Evolutionary conservation across 2,113 vertebrate genomes (phyloP), one percentile per base, ranked within the genome.

Genomic region (Epinephelus moara): DNA sequence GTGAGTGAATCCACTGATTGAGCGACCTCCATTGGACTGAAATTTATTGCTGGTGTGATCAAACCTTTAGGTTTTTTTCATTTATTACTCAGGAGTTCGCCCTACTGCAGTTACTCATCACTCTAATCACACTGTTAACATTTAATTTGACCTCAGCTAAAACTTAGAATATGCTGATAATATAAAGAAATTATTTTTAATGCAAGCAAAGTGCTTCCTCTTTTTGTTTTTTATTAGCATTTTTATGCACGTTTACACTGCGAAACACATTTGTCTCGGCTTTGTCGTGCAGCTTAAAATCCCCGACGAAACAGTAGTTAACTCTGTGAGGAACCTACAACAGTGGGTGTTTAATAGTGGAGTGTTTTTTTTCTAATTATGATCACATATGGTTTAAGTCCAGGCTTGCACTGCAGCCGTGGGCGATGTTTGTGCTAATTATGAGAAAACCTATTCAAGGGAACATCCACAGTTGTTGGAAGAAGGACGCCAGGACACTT

Each of bases 401-500:
- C 27, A 3, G 78, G 45, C 50, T 68, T 57, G 55, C 42, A 9
- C 19, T 27, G 59, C 4, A 69, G 77, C 81, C 23, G 9, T 33
- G 55, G 70, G 80, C 11, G 7, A 49, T 45, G 68, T 70, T 70
- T 70, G 45, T 12, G 30, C 57, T 79, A 81, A 74, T 87, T 88
- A 85, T 62, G 50, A 77, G 40, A 33, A 59, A 66, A 37, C 50
- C 53, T 77, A 71, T 90, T 85, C 61, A 73, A 71, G 55, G 61
- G n/a, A 73, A 45, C 45, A 49, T 21, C 53, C 40, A 21, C 47
- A 61, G 57, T 17, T 68, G 80, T 70, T 80, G 40, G 19, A 75
- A 85, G 27, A 25, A 73, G 66, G 56, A 70, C 42, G 33, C 30
- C 55, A 78, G 45, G 60, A 78, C 40, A 23, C 81, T 82, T 53